Percentiles rank a stretch among this genome's conserved stretches.
Evolutionary conservation across 2,113 vertebrate genomes (phyloP).

Genomic region (Tetrao urogallus): DNA sequence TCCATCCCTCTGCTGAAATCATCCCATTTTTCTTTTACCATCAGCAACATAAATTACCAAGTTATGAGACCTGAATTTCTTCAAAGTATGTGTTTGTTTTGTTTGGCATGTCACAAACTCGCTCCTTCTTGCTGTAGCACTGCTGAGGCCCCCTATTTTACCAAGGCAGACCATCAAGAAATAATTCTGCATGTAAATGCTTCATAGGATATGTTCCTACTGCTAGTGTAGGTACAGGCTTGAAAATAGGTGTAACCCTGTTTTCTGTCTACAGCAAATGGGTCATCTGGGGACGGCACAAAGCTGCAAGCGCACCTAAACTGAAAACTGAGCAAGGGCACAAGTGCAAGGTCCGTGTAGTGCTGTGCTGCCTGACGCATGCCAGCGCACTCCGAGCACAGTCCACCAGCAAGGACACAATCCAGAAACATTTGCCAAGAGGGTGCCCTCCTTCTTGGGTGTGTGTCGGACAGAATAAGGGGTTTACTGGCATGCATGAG

Average conservation of each 20-base stretch:
- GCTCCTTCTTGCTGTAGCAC: background rate
- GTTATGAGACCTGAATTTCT: background rate
- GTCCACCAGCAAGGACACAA: background rate
- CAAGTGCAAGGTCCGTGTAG: rapidly evolving
- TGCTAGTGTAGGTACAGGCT: background rate
- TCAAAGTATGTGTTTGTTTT: background rate
- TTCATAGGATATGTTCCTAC: background rate
- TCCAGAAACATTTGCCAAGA: background rate
- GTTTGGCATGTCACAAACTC: background rate
- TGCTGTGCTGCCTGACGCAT: background rate
- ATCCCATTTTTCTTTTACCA: background rate
- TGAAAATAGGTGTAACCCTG: background rate
- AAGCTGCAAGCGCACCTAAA: background rate
- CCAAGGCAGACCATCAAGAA: background rate
- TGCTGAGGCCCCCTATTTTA: background rate
- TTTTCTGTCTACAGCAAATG: background rate
- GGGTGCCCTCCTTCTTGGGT: background rate
- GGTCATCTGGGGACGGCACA: background rate
- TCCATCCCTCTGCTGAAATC: background rate
- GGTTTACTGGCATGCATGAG: rapidly evolving
- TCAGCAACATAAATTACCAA: background rate
- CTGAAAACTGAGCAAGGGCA: background rate
- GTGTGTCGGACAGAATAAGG: background rate
- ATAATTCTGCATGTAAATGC: background rate
- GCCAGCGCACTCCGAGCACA: no score